Evolutionary conservation across 2,888 invertebrate genomes (phyloP), one percentile per base, ranked within the genome.

Genomic region (Antheraea yamamai): DNA sequence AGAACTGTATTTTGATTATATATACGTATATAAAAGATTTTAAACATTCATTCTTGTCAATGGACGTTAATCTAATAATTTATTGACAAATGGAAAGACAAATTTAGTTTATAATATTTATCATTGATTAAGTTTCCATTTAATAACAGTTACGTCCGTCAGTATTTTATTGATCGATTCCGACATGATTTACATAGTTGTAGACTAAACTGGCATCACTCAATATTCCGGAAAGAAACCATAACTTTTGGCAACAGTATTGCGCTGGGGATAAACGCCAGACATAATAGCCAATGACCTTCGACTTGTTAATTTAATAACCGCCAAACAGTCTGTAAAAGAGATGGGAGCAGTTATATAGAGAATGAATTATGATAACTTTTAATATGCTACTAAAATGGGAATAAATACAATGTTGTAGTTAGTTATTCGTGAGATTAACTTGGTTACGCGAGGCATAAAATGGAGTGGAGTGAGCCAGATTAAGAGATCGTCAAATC

Each of bases 191-290:
- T 71, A 61, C 58, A 23, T 39, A 71, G 55, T 55, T 26, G 39
- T 72, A 71, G 74, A 64, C 72, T 58, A 75, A 75, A 75, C 61
- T 72, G 72, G 61, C 52, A 72, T 73, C 35, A 30, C 52, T 72
- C 75, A 72, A 51, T 68, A 68, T 71, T 51, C 73, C 73, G 73
- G 75, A 73, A 73, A 55, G 73, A 71, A 70, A 61, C 64, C 55
- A 73, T 71, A 70, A 70, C 73, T 71, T n/a, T 73, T 75, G 73
- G 73, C 75, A 61, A 61, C 71, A 75, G 51, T 73, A 73, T 71
- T 73, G 52, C 26, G 23, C 61, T 72, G 51, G 51, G 73, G 73
- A 72, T 68, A 51, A 68, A 73, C 61, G 52, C 73, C 71, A 75
- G 73, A 70, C 61, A 64, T 71, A 66, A 26, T 30, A 75, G n/a